phyloP scores from a whole-genome alignment of 2,113 vertebrate species.

The Apistogramma diplotaenia region DNA sequence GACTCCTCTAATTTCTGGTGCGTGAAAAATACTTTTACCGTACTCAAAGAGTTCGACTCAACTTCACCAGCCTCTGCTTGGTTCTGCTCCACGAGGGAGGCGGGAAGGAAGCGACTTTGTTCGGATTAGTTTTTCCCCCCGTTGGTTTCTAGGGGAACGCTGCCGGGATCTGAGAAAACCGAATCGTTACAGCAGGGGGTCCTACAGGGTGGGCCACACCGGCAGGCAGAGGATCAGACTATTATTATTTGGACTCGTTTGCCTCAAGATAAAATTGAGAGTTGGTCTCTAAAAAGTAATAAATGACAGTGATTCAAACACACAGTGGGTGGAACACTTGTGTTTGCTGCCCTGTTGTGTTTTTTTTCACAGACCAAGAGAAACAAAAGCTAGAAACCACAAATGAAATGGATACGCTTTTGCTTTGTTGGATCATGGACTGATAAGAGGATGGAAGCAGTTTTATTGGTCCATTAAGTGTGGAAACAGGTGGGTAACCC shows the following conservation, averaged over 20 bases:
- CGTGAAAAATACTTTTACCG: not conserved
- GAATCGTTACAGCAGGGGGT: not conserved
- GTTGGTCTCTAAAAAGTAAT: not conserved
- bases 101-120: not conserved
- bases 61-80: not conserved
- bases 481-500: too few species aligned
- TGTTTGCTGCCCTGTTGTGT: too few species aligned
- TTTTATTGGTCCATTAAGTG: too few species aligned
- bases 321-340: too few species aligned
- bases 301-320: too few species aligned
- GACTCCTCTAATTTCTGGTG: not conserved
- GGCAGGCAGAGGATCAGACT: not conserved
- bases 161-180: not conserved
- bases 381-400: too few species aligned
- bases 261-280: fast-evolving
- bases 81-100: not conserved
- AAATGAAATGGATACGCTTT: too few species aligned
- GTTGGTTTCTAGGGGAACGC: not conserved
- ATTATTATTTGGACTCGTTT: not conserved
- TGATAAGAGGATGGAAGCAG: too few species aligned
- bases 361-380: too few species aligned
- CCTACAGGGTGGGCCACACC: not conserved
- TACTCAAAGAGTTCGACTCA: not conserved
- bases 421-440: too few species aligned
- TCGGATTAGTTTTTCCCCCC: not conserved